Base-by-base conservation (phyloP, 1,140 invertebrate species). In the Kradibia gibbosae region DNA sequence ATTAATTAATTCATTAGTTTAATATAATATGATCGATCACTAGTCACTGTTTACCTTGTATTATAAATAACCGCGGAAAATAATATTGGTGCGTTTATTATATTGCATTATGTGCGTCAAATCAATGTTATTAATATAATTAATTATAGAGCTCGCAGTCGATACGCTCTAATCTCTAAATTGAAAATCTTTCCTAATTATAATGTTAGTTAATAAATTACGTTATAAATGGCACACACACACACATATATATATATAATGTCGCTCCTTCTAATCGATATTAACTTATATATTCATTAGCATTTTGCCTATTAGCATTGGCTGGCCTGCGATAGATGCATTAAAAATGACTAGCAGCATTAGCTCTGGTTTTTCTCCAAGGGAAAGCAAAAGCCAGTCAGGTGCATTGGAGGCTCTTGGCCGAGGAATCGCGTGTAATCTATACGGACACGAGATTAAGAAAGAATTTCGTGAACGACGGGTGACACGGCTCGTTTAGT, bases 401-500 rank as follows among this genome's bases (percentile, higher is more conserved):
- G 75, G 48, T 39, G 73, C n/a, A 62, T 70, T 70, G 22, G n/a
- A 11, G 28, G n/a, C 60, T 82, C 53, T 82, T 82, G 77, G 74
- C 74, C 3, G 36, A 57, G 31, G 48, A 80, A 39, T 55, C 45
- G 4, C 11, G 39, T 1, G 31, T 31, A 36, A 45, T 55, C 13
- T 70, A 48, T 25, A 22, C 13, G 1, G 34, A 25, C 70, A 31
- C 36, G 70, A 73, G 70, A 73, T 78, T 71, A 74, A 78, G 67
- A 65, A 77, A 57, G 55, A 78, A 82, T 78, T 78, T 78, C 11
- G 67, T 65, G 45, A 62, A 71, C 48, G 74, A 71, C 53, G 34
- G 53, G 72, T 70, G 81, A 82, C 60, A 82, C 53, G 81, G 81
- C 76, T 82, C 81, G 81, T 82, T 82, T 78, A 82, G 76, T 70